Base-by-base conservation (phyloP, 2,888 invertebrate species). In the Hanleya hanleyi region DNA sequence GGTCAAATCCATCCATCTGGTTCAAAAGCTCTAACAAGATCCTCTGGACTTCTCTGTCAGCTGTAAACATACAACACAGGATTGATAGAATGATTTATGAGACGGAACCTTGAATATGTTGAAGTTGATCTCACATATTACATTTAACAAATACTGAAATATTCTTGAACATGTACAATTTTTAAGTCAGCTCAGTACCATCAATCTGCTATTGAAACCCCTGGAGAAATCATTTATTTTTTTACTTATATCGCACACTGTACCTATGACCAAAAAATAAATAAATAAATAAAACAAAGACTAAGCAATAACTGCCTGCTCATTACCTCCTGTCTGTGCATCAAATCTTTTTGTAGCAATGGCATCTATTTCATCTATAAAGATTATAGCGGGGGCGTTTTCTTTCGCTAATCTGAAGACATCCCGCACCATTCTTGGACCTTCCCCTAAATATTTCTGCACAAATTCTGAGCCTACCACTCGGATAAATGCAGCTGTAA, bases 1-100 rank as follows among this genome's bases (percentile, higher is more conserved):
- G 99, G 92, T 99, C 99, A 90, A 99, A 99, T 67, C 99, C 99
- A 91, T 99, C 99, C 99, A 99, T 99, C 92, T 99, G 99, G 92
- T 99, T 99, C 7, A 99, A 93, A 71, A 99, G 92, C 89, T 99
- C 99, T 29, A 99, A 92, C 36, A 99, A 92, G 91, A 99, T 99
- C 92, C 99, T 94, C 90, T 99, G 99, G 0, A 99, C 99, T 91
- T 99, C 98, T 85, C 98, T 93, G 93, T 99, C 98, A 68, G 98
- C 98, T 91, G 80, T 33, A 82, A 80, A 72, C 68, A 71, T 61
- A 69, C 67, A 41, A 41, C 12, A 15, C 47, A 41, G 12, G n/a
- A n/a, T n/a, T n/a, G n/a, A n/a, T n/a, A n/a, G n/a, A n/a, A n/a
- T n/a, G n/a, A n/a, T n/a, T n/a, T n/a, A n/a, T n/a, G n/a, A n/a